A percentile compares a stretch with the other conserved stretches of the same genome.
Evolutionary conservation across 2,113 vertebrate species (phyloP).

Genomic region (Gulo gulo): DNA sequence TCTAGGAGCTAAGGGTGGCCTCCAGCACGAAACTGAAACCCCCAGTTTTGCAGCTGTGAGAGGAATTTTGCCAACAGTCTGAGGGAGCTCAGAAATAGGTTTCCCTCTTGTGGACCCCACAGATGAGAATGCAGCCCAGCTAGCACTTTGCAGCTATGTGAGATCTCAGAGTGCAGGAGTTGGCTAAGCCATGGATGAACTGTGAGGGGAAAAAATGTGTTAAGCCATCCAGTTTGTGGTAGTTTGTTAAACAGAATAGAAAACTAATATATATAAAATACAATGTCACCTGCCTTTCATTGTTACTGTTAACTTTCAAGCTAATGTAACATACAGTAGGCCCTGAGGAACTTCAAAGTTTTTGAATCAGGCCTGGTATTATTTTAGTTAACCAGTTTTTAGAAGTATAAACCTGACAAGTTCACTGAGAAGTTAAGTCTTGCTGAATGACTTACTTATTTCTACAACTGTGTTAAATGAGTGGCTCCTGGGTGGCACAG

Average conservation of each 20-base stretch:
- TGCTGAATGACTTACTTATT: neutral
- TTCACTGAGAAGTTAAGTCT: neutral
- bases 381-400: neutral
- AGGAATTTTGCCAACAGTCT: neutral
- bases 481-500: neutral
- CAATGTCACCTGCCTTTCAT: neutral
- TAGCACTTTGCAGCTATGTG: neutral
- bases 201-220: neutral
- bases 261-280: neutral
- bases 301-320: neutral
- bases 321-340: neutral
- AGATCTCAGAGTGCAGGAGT: neutral
- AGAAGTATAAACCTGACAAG: neutral
- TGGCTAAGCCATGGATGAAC: neutral
- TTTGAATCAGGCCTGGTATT: constrained; percentile 3
- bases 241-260: neutral
- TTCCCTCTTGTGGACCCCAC: neutral
- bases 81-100: neutral
- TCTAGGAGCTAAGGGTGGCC: neutral
- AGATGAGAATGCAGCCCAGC: neutral
- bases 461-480: neutral
- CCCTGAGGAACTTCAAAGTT: neutral
- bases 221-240: neutral
- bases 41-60: neutral
- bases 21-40: neutral